These are phyloP conservation scores for Sebastolobus alascanus DNA, from an alignment of 2,797 vertebrate species.

Conservation along the genomic window DNA sequence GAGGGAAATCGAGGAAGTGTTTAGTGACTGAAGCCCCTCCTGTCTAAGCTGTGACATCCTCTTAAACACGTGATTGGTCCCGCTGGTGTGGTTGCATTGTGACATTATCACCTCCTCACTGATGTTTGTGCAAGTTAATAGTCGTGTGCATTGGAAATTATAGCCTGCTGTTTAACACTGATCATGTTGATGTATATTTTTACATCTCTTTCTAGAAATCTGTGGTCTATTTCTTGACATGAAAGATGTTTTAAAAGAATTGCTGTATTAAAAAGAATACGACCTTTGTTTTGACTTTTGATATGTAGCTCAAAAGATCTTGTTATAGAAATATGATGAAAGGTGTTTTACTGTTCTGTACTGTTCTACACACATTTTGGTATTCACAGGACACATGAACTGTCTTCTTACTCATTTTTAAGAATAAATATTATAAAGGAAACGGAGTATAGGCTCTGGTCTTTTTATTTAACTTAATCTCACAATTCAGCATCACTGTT, in stretches of 20 bases:
- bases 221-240: constrained; percentile 78
- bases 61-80: constrained; percentile 72
- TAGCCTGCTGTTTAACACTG: constrained; percentile 86
- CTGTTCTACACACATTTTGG: constrained; percentile 88
- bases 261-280: constrained; percentile 68
- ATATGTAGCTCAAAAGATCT: constrained; percentile 86
- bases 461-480: constrained; percentile 31
- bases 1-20: constrained; percentile 74
- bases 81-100: constrained; percentile 75
- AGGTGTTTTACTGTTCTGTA: constrained; percentile 84
- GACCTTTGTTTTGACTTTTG: constrained; percentile 86
- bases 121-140: constrained; percentile 81
- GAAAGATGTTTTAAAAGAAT: constrained; percentile 65
- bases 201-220: constrained; percentile 83
- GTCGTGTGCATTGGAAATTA: constrained; percentile 76
- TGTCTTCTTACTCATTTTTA: constrained; percentile 91
- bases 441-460: constrained; percentile 27
- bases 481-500: not conserved
- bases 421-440: constrained; percentile 89
- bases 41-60: constrained; percentile 66
- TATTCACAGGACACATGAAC: constrained; percentile 86
- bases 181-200: constrained; percentile 79
- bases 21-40: constrained; percentile 68
- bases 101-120: constrained; percentile 72
- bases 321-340: constrained; percentile 89